Base-by-base conservation (phyloP, 2,888 invertebrate genomes). In the Hirtodrosophila confusa region DNA sequence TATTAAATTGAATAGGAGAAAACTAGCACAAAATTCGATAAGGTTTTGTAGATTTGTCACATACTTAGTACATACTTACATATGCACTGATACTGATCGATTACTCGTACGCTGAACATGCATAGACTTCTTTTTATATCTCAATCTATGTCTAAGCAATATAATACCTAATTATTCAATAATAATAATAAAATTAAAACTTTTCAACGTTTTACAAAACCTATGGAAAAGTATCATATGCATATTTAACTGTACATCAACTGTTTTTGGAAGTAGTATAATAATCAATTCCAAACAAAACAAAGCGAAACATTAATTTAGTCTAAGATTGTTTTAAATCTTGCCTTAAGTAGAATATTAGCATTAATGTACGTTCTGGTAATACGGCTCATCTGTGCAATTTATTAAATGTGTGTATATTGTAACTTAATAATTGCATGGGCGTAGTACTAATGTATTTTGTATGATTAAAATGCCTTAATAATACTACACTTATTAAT, bases 321-420 rank as follows among this genome's bases (percentile, higher is more conserved):
- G 82, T 49, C 61, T 89, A 89, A 84, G 88, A 84, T 88, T 89
- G 86, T 89, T 89, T 86, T 86, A 88, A 86, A 88, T 89, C 89
- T 90, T 88, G 90, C 89, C 83, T 73, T 89, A 87, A 88, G 86
- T 83, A 83, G 84, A 56, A 60, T 75, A 82, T 74, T 74, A 69
- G 62, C 43, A 54, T 49, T 41, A 36, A 53, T 51, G 31, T 48
- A 75, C 41, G 57, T 63, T 68, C 56, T 76, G 73, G 67, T 74
- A 72, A 72, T 72, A 67, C 67, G 77, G 74, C 74, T 72, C 74
- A 75, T 54, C 78, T 78, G 75, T 64, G 78, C 78, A 79, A 76
- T 77, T 65, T 36, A 68, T 68, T 77, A 77, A 72, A 76, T 54
- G 50, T 77, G 70, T 80, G 65, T 73, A 77, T 69, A 69, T 65